Conservation (phyloP, 2,113 vertebrate genomes). For the Vicugna pacos region DNA sequence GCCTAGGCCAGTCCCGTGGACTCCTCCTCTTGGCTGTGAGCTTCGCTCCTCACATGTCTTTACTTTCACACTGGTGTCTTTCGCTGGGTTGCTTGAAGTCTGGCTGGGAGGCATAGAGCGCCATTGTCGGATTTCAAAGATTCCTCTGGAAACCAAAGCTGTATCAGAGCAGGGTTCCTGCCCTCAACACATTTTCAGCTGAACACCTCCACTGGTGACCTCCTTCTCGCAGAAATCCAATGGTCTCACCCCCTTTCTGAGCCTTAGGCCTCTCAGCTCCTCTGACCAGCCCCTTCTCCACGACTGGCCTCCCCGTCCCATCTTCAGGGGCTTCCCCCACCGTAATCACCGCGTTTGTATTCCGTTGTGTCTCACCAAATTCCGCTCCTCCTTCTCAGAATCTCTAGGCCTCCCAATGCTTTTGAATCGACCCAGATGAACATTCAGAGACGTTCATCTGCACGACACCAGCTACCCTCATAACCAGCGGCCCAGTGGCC, state of each 20-base stretch:
- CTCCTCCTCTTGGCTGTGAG: neutral
- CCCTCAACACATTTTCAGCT: neutral
- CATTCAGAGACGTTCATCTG: neutral
- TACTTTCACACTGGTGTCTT: neutral
- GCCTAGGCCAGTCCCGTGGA: neutral
- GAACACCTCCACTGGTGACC: neutral
- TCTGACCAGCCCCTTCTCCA: neutral
- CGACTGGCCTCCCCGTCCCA: neutral
- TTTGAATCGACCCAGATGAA: neutral
- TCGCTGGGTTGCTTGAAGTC: neutral
- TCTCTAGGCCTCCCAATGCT: neutral
- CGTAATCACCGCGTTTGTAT: neutral
- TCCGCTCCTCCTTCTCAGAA: neutral
- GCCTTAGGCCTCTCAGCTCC: neutral
- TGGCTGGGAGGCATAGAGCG: neutral
- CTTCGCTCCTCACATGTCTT: neutral
- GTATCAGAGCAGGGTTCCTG: neutral
- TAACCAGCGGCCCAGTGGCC: neutral
- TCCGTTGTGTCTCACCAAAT: neutral
- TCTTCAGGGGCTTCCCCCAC: neutral
- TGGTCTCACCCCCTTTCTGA: neutral
- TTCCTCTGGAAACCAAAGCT: neutral
- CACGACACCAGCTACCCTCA: neutral
- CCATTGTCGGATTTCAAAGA: neutral
- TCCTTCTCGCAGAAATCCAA: constrained; percentile 22